A percentile compares a stretch with the other conserved stretches of the same genome.
Evolutionary conservation across 2,888 invertebrate species (phyloP).

Genomic region (Flabesymbios commensalis): DNA sequence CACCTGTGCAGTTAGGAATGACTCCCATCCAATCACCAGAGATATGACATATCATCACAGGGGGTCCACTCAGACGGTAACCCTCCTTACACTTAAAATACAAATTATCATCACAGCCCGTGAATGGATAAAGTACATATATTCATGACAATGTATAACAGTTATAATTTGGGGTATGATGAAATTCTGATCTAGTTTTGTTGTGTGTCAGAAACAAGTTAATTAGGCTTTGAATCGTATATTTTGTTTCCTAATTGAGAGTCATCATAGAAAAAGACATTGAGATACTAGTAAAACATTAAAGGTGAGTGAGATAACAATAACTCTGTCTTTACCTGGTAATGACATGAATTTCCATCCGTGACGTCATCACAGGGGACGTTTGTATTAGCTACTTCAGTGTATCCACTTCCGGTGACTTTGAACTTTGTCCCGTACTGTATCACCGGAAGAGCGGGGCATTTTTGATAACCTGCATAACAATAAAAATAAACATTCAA

Average conservation of each 20-base stretch:
- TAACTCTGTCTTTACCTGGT: too few species aligned
- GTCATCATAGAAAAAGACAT: too few species aligned
- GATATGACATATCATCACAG: conserved; percentile 38
- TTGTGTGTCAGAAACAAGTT: too few species aligned
- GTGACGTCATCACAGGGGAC: conserved; percentile 25
- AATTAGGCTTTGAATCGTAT: too few species aligned
- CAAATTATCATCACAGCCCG: too few species aligned
- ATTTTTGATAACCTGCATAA: conserved; percentile 17
- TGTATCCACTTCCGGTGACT: conserved; percentile 30
- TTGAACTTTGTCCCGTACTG: conserved; percentile 34
- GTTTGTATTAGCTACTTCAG: conserved; percentile 36
- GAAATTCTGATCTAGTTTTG: too few species aligned
- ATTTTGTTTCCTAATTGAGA: too few species aligned
- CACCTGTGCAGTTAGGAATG: conserved; percentile 38
- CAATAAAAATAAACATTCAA: neutral
- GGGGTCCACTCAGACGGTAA: conserved; percentile 28
- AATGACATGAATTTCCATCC: conserved; percentile 30
- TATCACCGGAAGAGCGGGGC: conserved; percentile 33
- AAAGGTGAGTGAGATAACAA: too few species aligned
- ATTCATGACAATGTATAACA: too few species aligned
- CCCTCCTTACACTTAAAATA: conserved; percentile 18
- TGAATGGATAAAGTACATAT: too few species aligned
- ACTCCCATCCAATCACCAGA: conserved; percentile 40
- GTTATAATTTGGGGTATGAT: too few species aligned
- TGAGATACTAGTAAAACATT: too few species aligned